Evolutionary conservation across 2,888 invertebrate species (phyloP), one percentile per base, ranked within the genome.

Genomic region (Diadegma fenestrale): DNA sequence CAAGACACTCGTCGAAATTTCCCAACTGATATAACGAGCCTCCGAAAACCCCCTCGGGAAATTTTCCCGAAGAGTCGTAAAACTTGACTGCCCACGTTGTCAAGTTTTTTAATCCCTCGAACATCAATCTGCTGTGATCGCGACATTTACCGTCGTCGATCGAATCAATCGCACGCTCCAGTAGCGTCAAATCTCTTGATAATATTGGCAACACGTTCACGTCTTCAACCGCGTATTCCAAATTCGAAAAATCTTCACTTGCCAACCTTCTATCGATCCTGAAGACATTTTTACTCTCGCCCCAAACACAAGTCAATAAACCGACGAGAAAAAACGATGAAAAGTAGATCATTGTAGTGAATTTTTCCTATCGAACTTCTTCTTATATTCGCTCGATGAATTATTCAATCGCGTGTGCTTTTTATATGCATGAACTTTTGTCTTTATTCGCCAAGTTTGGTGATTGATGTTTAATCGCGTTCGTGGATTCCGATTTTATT

Each of bases 21-120:
- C 97, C 97, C 86, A 97, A 94, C 86, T 97, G 96, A 93, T 96
- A 96, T 0, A 95, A 95, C 14, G 96, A 95, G 2, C 97, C 97
- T 87, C 95, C 95, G 22, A 97, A 95, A 17, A 97, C 94, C 17
- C 97, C 97, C 88, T 95, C 95, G 0, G 96, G 96, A 51, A 96
- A 95, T 92, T 97, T 97, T 0, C 96, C 96, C 45, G 96, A 96
- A 4, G 97, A 95, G 90, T 97, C 97, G 92, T 96, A 96, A 95
- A 97, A 92, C 61, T 90, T 90, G 12, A 91, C 88, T 2, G 91
- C 90, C 91, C 92, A 92, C 7, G 86, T 89, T 43, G 90, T 90
- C 5, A 91, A 85, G 69, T 91, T 90, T 17, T 80, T 87, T 8
- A 91, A 68, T 1, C 88, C 88, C 0, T 78, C 66, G 17, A 91